A percentile compares a stretch with the other conserved stretches of the same genome.
Conservation (phyloP, 1,140 invertebrate species). For the Chelonus insularis region DNA sequence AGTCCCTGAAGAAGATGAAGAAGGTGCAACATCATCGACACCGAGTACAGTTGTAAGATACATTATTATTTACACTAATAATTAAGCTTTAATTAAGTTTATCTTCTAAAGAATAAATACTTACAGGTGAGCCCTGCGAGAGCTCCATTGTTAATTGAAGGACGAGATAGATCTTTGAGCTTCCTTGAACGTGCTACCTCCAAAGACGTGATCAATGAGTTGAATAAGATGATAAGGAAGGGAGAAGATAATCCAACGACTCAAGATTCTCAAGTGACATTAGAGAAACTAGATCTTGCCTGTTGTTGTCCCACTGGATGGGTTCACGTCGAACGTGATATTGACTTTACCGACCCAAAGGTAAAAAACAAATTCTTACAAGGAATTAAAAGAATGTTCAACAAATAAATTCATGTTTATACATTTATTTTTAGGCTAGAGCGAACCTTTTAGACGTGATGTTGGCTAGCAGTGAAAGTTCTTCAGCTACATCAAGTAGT, state of each 20-base stretch:
- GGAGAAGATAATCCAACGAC: conserved; percentile 54
- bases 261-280: conserved; percentile 40
- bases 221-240: conserved; percentile 73
- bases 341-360: conserved; percentile 79
- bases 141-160: conserved; percentile 45
- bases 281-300: conserved; percentile 63
- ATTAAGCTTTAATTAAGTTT: no score
- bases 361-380: no score
- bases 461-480: conserved; percentile 72
- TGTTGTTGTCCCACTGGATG: conserved; percentile 74
- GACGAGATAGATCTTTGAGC: conserved; percentile 59
- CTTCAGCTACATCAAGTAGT: conserved; percentile 67
- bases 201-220: conserved; percentile 76
- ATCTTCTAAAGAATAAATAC: no score
- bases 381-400: no score
- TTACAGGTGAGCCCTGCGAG: conserved; percentile 48
- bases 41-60: conserved; percentile 61
- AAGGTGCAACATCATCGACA: conserved; percentile 64
- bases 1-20: conserved; percentile 69
- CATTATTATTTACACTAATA: background rate
- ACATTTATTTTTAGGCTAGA: conserved; percentile 65
- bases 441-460: conserved; percentile 76
- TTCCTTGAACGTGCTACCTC: conserved; percentile 74
- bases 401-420: no score
- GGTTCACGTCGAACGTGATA: conserved; percentile 76